These are phyloP conservation scores for Gonocerus acuteangulatus DNA, from an alignment of 2,888 invertebrate genomes.

Conservation along the genomic window DNA sequence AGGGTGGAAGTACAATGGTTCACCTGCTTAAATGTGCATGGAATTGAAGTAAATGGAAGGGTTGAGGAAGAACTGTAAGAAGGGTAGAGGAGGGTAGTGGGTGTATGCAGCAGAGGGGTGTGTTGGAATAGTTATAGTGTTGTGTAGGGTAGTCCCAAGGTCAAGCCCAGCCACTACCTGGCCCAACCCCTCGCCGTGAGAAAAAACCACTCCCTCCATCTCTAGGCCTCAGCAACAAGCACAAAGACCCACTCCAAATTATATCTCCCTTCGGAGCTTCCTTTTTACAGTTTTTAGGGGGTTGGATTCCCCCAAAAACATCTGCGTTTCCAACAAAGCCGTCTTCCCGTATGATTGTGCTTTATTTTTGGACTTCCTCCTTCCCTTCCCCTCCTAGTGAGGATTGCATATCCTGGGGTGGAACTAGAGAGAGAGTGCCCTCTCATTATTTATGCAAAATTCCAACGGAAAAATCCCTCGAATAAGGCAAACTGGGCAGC, in stretches of 20 bases:
- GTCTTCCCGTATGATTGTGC: slow-evolving; percentile 15
- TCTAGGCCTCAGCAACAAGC: background rate
- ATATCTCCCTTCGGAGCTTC: slow-evolving; percentile 9
- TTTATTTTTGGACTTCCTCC: slow-evolving; percentile 20
- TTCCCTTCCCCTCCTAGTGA: slow-evolving; percentile 2
- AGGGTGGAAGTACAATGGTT: too few species aligned
- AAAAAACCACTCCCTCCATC: background rate
- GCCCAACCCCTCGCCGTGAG: background rate
- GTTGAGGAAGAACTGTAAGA: too few species aligned
- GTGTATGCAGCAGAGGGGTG: background rate
- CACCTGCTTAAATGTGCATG: too few species aligned
- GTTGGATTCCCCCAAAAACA: slow-evolving; percentile 18
- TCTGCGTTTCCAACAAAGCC: slow-evolving; percentile 9
- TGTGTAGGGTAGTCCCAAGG: slow-evolving; percentile 5
- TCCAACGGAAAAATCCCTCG: background rate
- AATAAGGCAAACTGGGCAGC: background rate
- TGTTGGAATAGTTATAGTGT: background rate
- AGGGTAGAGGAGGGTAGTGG: background rate
- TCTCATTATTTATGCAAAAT: background rate
- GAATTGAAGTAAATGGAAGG: too few species aligned
- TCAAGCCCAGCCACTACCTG: slow-evolving; percentile 10
- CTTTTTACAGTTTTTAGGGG: slow-evolving; percentile 25
- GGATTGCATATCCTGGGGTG: background rate
- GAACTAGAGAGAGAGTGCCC: background rate
- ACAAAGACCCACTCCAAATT: slow-evolving; percentile 8